Evolutionary conservation across 2,888 invertebrate species (phyloP).

Genomic region (Cosmopolites sordidus): DNA sequence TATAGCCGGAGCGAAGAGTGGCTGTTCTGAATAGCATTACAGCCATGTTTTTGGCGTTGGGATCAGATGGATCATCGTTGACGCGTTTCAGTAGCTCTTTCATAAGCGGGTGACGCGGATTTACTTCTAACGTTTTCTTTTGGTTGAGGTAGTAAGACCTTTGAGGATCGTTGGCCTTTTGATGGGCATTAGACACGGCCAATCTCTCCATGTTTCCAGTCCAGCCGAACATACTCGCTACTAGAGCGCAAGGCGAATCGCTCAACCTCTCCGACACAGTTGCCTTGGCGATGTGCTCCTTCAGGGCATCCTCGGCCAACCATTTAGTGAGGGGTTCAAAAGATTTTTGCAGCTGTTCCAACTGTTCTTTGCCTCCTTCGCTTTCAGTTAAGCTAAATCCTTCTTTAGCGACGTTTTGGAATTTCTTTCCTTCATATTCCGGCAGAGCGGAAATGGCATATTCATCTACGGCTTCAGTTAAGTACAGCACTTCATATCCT

Average conservation of each 20-base stretch:
- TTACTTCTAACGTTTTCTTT: conserved; percentile 96
- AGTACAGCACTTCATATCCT: conserved; percentile 91
- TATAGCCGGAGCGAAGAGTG: conserved; percentile 89
- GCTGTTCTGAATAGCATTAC: conserved; percentile 88
- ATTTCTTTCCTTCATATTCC: conserved; percentile 97
- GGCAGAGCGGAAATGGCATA: conserved; percentile 94
- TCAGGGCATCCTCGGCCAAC: conserved; percentile 76
- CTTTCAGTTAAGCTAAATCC: conserved; percentile 81
- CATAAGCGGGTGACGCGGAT: conserved; percentile 94
- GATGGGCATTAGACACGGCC: conserved; percentile 92
- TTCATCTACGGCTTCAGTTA: conserved; percentile 97
- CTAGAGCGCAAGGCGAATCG: conserved; percentile 92
- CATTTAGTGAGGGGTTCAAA: conserved; percentile 90
- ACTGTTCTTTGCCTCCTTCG: conserved; percentile 65
- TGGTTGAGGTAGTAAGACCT: conserved; percentile 85
- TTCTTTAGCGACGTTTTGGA: conserved; percentile 99
- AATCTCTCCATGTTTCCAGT: conserved; percentile 99
- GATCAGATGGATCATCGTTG: conserved; percentile 70
- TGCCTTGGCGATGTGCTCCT: conserved; percentile 74
- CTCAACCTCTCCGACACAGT: conserved; percentile 82
- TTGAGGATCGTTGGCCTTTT: conserved; percentile 89
- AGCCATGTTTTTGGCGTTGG: conserved; percentile 77
- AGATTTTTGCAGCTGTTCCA: conserved; percentile 70
- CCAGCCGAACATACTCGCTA: conserved; percentile 97
- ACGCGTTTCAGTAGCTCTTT: conserved; percentile 84